Base-by-base conservation (phyloP, 2,888 invertebrate genomes). In the Julus scanicus region DNA sequence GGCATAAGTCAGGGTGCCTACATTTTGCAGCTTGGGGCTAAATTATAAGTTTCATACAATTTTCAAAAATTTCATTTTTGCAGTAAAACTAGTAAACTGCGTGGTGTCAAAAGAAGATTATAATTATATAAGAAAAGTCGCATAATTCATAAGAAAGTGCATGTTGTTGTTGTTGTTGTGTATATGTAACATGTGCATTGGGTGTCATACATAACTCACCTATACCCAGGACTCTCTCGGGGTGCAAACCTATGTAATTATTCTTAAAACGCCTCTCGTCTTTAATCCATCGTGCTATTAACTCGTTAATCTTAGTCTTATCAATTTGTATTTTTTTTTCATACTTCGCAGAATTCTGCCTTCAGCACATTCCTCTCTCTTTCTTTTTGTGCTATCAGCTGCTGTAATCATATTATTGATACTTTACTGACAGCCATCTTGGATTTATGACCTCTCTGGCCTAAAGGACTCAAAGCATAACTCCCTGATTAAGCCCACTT, bases 361-460 rank as follows among this genome's bases (percentile, higher is more conserved):
- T 63, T 63, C 20, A 63, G 63, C 63, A 63, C n/a, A 63, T 63
- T 63, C 20, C 9, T 6, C 20, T 6, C 20, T 20, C n/a, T 63
- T 63, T 20, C 20, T 63, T 20, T 20, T 20, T 63, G 20, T 63
- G 4, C 39, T 84, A 84, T 84, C 84, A 84, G 84, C 84, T 84
- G 84, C 17, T 39, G 39, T 17, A 17, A 84, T 84, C 84, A 39
- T 39, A 84, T 84, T 84, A 84, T 84, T 84, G 84, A 84, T 84
- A 84, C 84, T 84, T 84, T 84, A 39, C 84, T 84, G 84, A 84
- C 84, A 84, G 84, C 40, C 84, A 84, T 39, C 15, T 84, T 84
- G 84, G 40, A 84, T 84, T 84, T 84, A 84, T 84, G 84, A n/a
- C 39, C 44, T 44, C 39, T 84, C 37, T 44, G 9, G 84, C 40